Evolutionary conservation across 2,113 vertebrate genomes (phyloP), one percentile per base, ranked within the genome.

Genomic region (Merops nubicus): DNA sequence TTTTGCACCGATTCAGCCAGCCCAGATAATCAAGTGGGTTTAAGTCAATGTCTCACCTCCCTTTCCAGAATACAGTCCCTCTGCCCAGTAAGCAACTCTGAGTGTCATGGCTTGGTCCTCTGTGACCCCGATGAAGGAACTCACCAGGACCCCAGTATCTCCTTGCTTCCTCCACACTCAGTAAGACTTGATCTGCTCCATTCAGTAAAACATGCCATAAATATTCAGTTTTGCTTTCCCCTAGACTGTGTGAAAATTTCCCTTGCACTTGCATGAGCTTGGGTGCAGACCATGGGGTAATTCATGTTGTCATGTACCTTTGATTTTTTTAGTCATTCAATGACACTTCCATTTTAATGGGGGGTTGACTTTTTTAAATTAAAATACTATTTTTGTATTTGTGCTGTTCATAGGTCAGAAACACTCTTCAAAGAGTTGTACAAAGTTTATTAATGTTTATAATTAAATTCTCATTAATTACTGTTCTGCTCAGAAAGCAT

Each of bases 391-490:
- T 15, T 60, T 31, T 76, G 18, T 74, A 60, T 87, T 74, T 88
- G 26, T 76, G 11, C 33, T 68, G 34, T 56, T 86, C 33, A n/a
- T 18, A 85, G 21, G n/a, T 79, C 48, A 91, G 43, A 56, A 91
- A 31, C n/a, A 93, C 31, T 29, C 53, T 72, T 79, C 50, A 69
- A 68, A 76, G 56, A 14, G 8, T 29, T 85, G 34, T 48, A 51
- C 31, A 68, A 85, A 79, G 16, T 69, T 16, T n/a, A 73, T 82
- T 94, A 60, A 56, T 0, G 1, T 28, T 62, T 73, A 21, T 15
- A 90, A 93, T 54, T 83, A 91, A 90, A 88, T 76, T 90, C 45
- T 80, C 42, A 62, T 74, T 94, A 92, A 88, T 88, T 59, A 45
- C 19, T 67, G 17, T 42, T 74, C 38, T 80, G 45, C 64, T 94